Evolutionary conservation across 2,113 vertebrate genomes (phyloP), one percentile per base, ranked within the genome.

Genomic region (Pachyramphus minor): DNA sequence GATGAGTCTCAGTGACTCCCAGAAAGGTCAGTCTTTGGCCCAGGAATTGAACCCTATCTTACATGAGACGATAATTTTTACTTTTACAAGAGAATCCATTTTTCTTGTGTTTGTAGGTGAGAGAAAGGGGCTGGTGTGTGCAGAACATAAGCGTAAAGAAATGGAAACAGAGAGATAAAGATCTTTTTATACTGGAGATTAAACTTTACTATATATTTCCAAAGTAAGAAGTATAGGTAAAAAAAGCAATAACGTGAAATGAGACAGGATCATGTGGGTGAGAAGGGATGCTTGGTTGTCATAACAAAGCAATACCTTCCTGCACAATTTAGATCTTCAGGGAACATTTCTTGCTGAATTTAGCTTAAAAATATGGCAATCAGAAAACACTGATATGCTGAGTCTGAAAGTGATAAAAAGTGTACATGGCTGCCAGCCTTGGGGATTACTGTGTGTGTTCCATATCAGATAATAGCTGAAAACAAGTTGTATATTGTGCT

Each of bases 301-400:
- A 71, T 64, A 93, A 84, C 14, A 83, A 66, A 95, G 35, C 60
- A 90, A 75, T 87, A 81, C 27, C 58, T 95, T 83, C 89, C 88
- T 72, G 90, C 81, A 83, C 42, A 86, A 53, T 79, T 81, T 63
- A 56, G 49, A 77, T 75, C 45, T 89, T 69, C 24, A 28, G 74
- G 82, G 76, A 96, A 93, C 45, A 50, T 91, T 96, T 97, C 68
- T 84, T 94, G 50, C 44, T 93, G 93, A 79, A 96, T 94, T 96
- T 92, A 82, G 55, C 53, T 89, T 93, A 91, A 97, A 95, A 96
- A 87, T 64, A 96, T 87, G 74, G 94, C 60, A 94, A 63, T 28
- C 69, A 79, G 83, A 94, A 89, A 97, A 82, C 35, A 90, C 58
- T 95, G 81, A 95, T 92, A 71, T 50, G 27, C 59, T 90, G 50